Conservation (phyloP, 2,888 invertebrate species). For the Dilophus febrilis region DNA sequence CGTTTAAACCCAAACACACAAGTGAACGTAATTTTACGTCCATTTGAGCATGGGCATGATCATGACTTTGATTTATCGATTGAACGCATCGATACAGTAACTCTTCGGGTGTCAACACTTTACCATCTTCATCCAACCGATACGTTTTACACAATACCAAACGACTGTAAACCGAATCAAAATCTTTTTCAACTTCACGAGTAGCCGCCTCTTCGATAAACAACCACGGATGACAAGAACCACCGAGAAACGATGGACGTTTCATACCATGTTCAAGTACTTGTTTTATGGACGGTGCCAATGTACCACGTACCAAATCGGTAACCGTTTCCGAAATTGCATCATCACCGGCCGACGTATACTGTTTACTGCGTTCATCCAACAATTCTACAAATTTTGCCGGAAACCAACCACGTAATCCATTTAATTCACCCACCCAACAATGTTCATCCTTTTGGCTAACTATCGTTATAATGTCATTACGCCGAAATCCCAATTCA, state of each 20-base stretch:
- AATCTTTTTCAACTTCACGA: conserved; percentile 92
- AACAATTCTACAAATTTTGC: conserved; percentile 90
- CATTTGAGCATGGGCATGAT: conserved; percentile 93
- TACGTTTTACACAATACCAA: conserved; percentile 95
- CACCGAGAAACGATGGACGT: conserved; percentile 73
- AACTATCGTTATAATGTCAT: conserved; percentile 94
- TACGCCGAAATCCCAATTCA: conserved; percentile 93
- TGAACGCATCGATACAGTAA: conserved; percentile 87
- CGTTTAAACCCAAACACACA: conserved; percentile 90
- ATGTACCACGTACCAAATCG: conserved; percentile 83
- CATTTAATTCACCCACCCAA: conserved; percentile 96
- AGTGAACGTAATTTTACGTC: conserved; percentile 93
- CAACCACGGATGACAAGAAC: conserved; percentile 95
- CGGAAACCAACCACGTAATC: conserved; percentile 90
- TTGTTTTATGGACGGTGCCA: conserved; percentile 85
- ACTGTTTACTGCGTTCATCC: conserved; percentile 86
- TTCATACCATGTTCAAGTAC: conserved; percentile 92
- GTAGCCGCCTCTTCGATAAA: conserved; percentile 97
- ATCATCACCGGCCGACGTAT: conserved; percentile 90
- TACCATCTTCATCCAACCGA: conserved; percentile 95
- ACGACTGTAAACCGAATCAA: conserved; percentile 93
- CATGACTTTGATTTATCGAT: conserved; percentile 88
- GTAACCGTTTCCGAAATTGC: conserved; percentile 92
- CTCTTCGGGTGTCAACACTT: conserved; percentile 96
- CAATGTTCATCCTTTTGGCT: conserved; percentile 97